phyloP scores from a whole-genome alignment of 1,140 invertebrate genomes.

The Leptopilina boulardi region DNA sequence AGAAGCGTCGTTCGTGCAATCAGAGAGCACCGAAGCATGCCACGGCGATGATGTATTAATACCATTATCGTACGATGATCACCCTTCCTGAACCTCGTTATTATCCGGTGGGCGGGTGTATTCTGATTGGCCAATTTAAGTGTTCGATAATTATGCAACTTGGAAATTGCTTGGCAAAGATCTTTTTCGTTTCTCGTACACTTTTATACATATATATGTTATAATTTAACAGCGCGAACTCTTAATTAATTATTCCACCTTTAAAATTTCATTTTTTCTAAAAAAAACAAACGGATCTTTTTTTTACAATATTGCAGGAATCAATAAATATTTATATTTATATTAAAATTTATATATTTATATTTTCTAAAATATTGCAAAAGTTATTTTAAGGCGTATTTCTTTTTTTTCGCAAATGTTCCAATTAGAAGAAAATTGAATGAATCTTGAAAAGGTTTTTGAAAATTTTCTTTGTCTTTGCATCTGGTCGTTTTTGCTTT shows the following conservation, averaged over 20 bases:
- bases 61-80: constrained; percentile 65
- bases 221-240: too few relatives aligned
- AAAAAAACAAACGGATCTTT: too few relatives aligned
- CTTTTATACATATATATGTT: too few relatives aligned
- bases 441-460: constrained; percentile 14
- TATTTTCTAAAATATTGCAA: too few relatives aligned
- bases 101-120: constrained; percentile 46
- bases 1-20: constrained; percentile 54
- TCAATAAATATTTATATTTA: too few relatives aligned
- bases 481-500: background rate
- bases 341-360: too few relatives aligned
- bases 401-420: too few relatives aligned
- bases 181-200: background rate
- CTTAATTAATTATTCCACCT: too few relatives aligned
- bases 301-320: too few relatives aligned
- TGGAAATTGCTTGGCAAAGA: background rate
- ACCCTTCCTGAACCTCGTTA: constrained; percentile 47
- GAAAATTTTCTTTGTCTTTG: constrained; percentile 2
- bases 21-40: constrained; percentile 56
- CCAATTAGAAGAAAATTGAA: constrained; percentile 16
- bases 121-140: constrained; percentile 52
- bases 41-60: constrained; percentile 66
- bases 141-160: constrained; percentile 43
- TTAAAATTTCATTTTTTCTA: too few relatives aligned
- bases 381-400: too few relatives aligned